Percentiles rank a stretch among this genome's conserved stretches.
Conservation (phyloP, 2,888 invertebrate genomes). For the Agrilus biguttatus region DNA sequence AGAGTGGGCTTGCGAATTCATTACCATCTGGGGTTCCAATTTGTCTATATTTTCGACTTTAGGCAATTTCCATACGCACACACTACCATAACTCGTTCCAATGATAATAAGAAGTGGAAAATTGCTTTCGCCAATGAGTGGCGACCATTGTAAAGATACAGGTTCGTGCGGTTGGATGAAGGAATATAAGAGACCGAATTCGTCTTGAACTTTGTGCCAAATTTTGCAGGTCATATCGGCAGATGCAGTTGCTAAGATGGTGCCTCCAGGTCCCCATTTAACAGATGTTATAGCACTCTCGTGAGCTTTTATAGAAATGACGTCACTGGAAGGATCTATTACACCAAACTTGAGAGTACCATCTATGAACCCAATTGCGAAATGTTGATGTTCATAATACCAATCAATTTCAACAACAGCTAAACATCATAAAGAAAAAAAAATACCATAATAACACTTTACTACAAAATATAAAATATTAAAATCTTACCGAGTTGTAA, state of each 20-base stretch:
- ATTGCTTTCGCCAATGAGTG: slow-evolving; percentile 28
- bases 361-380: slow-evolving; percentile 41
- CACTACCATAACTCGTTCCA: slow-evolving; percentile 38
- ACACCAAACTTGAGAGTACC: slow-evolving; percentile 35
- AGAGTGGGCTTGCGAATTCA: slow-evolving; percentile 38
- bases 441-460: background rate
- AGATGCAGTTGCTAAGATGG: slow-evolving; percentile 33
- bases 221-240: slow-evolving; percentile 32
- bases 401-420: slow-evolving; percentile 41
- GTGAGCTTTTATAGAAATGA: slow-evolving; percentile 28
- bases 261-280: slow-evolving; percentile 37
- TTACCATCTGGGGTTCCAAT: slow-evolving; percentile 22
- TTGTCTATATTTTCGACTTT: slow-evolving; percentile 15
- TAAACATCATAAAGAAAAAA: slow-evolving; percentile 16
- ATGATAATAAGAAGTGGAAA: slow-evolving; percentile 32
- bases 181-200: slow-evolving; percentile 27
- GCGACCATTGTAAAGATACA: slow-evolving; percentile 38
- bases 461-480: background rate
- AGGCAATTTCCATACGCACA: slow-evolving; percentile 34
- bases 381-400: slow-evolving; percentile 38
- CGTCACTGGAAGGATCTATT: slow-evolving; percentile 22
- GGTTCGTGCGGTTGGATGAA: slow-evolving; percentile 35
- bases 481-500: slow-evolving; percentile 23
- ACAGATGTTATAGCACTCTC: slow-evolving; percentile 29
- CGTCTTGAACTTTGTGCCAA: slow-evolving; percentile 22